Conservation (phyloP, 1,140 invertebrate species). For the Apis florea region DNA sequence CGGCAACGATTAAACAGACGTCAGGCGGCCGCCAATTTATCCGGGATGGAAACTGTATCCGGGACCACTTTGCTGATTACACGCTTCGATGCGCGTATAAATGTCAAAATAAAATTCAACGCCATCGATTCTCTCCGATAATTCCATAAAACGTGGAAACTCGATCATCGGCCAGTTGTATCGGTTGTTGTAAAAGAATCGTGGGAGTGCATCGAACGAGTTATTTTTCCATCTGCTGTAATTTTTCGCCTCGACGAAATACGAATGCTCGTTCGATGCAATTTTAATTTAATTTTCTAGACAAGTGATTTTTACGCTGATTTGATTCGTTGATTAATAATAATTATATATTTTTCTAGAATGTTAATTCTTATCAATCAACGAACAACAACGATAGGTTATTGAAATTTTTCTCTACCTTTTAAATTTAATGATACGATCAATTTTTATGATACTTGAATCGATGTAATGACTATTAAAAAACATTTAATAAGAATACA, state of each 20-base stretch:
- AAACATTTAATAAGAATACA: too few relatives aligned
- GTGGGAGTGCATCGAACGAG: background rate
- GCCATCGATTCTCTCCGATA: slow-evolving; percentile 43
- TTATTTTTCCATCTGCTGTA: background rate
- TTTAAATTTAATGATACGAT: background rate
- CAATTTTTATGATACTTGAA: too few relatives aligned
- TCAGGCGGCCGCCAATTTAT: slow-evolving; percentile 35
- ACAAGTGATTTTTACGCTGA: background rate
- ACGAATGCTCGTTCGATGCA: background rate
- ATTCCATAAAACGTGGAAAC: slow-evolving; percentile 37
- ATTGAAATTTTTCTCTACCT: too few relatives aligned
- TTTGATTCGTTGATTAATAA: too few relatives aligned
- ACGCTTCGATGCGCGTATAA: slow-evolving; percentile 44
- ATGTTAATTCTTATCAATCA: too few relatives aligned
- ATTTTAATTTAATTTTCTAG: background rate
- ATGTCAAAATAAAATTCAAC: slow-evolving; percentile 34
- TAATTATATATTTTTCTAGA: too few relatives aligned
- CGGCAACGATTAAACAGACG: slow-evolving; percentile 37
- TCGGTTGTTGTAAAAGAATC: slow-evolving; percentile 10
- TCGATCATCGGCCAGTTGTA: slow-evolving; percentile 17
- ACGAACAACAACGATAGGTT: too few relatives aligned
- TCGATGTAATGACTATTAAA: too few relatives aligned
- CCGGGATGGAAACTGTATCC: background rate
- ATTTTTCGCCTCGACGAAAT: background rate
- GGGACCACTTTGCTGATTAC: slow-evolving; percentile 51